Conservation (phyloP, 2,113 vertebrate genomes). For the Regulus satrapa region DNA sequence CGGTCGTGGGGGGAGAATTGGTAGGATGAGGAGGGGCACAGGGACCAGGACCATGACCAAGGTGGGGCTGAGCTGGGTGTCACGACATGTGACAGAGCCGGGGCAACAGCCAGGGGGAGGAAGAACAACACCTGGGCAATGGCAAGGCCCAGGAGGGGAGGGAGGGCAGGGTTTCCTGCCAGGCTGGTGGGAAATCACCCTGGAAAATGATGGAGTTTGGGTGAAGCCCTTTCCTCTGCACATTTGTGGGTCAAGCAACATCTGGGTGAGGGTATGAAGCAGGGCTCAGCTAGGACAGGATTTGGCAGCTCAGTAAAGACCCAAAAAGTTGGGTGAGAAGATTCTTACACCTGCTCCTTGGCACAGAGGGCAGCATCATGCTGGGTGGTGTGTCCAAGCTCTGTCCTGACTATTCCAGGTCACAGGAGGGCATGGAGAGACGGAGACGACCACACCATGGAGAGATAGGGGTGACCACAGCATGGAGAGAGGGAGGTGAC, state of each 20-base stretch:
- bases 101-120: not conserved
- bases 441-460: not conserved
- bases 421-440: not conserved
- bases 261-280: fast-evolving
- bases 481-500: not conserved
- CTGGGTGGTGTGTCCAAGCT: fast-evolving
- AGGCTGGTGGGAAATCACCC: not conserved
- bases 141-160: not conserved
- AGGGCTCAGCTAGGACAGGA: not conserved
- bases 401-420: not conserved
- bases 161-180: not conserved
- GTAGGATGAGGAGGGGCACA: not conserved
- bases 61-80: not conserved
- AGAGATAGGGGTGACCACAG: too few species aligned
- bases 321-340: not conserved
- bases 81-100: fast-evolving
- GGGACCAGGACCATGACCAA: fast-evolving
- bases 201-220: not conserved
- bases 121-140: not conserved
- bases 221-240: not conserved
- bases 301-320: not conserved
- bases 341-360: not conserved
- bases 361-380: fast-evolving
- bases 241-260: fast-evolving
- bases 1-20: not conserved